phyloP scores from a whole-genome alignment of 2,888 invertebrate species.

The Troides helena region DNA sequence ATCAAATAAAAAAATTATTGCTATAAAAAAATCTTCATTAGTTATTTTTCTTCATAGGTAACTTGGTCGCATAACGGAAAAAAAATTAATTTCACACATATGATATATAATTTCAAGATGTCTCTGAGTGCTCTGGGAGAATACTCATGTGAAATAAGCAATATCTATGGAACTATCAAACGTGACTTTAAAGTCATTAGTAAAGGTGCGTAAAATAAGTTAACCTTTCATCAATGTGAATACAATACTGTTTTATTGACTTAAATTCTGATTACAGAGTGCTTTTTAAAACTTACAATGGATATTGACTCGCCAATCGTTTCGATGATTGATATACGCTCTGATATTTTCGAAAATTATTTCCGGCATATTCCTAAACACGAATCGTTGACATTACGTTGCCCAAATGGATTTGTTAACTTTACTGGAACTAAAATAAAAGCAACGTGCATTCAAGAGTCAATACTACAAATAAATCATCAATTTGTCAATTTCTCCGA shows the following conservation, averaged over 20 bases:
- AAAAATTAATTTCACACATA: slow-evolving; percentile 35
- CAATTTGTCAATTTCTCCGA: slow-evolving; percentile 40
- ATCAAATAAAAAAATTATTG: neutral
- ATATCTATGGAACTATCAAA: slow-evolving; percentile 45
- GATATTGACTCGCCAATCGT: slow-evolving; percentile 42
- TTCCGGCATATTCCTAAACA: slow-evolving; percentile 40
- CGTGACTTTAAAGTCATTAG: slow-evolving; percentile 46
- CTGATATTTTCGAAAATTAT: slow-evolving; percentile 36
- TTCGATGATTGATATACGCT: slow-evolving; percentile 36
- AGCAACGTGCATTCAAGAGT: slow-evolving; percentile 43
- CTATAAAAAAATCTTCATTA: neutral
- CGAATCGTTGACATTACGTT: slow-evolving; percentile 40
- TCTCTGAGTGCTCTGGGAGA: slow-evolving; percentile 40
- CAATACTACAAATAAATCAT: slow-evolving; percentile 38
- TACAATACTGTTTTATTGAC: neutral
- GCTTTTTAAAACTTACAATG: slow-evolving; percentile 42
- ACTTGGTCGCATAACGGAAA: slow-evolving; percentile 47
- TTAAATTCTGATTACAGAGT: slow-evolving; percentile 43
- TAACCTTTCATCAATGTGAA: neutral
- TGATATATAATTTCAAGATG: slow-evolving; percentile 40
- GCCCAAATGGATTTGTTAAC: slow-evolving; percentile 41
- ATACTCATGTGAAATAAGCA: slow-evolving; percentile 51
- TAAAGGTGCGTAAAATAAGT: slow-evolving; percentile 38
- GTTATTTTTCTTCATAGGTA: slow-evolving; percentile 37
- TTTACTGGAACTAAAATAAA: slow-evolving; percentile 33